Conservation (phyloP, 2,797 vertebrate species). For the Lates japonicus region DNA sequence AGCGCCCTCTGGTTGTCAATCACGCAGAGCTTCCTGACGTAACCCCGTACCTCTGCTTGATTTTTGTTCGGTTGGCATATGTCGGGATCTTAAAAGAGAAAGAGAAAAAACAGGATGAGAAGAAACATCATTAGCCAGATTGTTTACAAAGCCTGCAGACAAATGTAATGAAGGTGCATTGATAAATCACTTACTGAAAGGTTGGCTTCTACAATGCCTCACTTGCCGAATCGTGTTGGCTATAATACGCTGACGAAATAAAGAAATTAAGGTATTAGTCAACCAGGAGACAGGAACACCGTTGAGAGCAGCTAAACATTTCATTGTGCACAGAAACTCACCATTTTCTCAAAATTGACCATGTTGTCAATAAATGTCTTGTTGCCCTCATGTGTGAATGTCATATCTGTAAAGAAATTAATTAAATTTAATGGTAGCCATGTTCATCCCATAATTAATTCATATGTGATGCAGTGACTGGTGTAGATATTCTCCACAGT, state of each 20-base stretch:
- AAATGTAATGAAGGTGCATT: not conserved
- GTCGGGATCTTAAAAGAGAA: constrained; percentile 88
- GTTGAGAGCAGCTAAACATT: not conserved
- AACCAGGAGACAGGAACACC: not conserved
- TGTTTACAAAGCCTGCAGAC: not conserved
- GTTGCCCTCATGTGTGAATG: constrained; percentile 99
- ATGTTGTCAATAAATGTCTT: constrained; percentile 95
- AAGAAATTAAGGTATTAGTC: constrained; percentile 30
- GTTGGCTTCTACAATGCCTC: constrained; percentile 94
- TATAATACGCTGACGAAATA: constrained; percentile 92
- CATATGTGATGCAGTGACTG: not conserved
- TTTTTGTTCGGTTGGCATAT: constrained; percentile 96
- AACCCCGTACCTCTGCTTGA: constrained; percentile 95
- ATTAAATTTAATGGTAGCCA: not conserved
- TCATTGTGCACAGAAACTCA: constrained; percentile 78
- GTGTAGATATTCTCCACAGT: not conserved
- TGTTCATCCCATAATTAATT: not conserved
- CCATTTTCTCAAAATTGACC: constrained; percentile 99
- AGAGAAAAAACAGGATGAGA: not conserved
- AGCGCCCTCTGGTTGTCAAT: constrained; percentile 99
- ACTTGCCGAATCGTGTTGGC: constrained; percentile 95
- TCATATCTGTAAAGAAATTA: constrained; percentile 90
- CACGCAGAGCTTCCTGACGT: constrained; percentile 96
- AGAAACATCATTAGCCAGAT: not conserved
- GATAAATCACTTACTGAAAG: constrained; percentile 92